Base-by-base conservation (phyloP, 2,797 vertebrate species). In the Coccyzus lansbergi region DNA sequence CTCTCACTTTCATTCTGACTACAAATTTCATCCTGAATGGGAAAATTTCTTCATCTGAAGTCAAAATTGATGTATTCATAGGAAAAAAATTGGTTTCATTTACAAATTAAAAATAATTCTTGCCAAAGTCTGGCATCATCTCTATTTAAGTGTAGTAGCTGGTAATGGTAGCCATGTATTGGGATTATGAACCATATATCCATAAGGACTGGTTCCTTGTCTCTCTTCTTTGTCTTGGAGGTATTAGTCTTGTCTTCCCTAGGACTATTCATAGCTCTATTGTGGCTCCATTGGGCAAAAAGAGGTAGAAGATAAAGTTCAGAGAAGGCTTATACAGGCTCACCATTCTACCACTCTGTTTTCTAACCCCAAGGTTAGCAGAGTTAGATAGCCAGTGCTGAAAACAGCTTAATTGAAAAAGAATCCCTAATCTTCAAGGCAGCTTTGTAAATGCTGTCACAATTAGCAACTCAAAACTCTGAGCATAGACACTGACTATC, bases 361-460 rank as follows among this genome's bases (percentile, higher is more conserved):
- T 78, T 85, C 62, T 92, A 95, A 83, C 53, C 24, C 49, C 49
- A 62, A 58, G 82, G 65, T 71, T 91, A 94, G 86, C 44, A 63
- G 59, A 74, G 69, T 84, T 83, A 91, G 89, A 56, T 24, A 85
- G 82, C 52, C 86, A 92, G 48, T 24, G 33, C 53, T 86, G 87
- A 77, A 95, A 95, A 95, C 5, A 2, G 34, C 79, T 84, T 94
- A 89, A 94, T 81, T 83, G 69, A 87, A 89, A 93, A 75, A 72
- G 91, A 64, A 68, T 92, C 68, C 82, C 28, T 96, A 85, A 95
- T 92, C 91, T 89, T 84, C 64, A 94, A 95, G 94, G 84, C 69
- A 89, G 89, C 84, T 95, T 93, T 95, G 72, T 88, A 91, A 86
- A 87, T 22, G 60, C 82, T 92, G 76, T 84, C 87, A 83, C 91